Base-by-base conservation (phyloP, 1,140 invertebrate genomes). In the Drosophila pruinosa region DNA sequence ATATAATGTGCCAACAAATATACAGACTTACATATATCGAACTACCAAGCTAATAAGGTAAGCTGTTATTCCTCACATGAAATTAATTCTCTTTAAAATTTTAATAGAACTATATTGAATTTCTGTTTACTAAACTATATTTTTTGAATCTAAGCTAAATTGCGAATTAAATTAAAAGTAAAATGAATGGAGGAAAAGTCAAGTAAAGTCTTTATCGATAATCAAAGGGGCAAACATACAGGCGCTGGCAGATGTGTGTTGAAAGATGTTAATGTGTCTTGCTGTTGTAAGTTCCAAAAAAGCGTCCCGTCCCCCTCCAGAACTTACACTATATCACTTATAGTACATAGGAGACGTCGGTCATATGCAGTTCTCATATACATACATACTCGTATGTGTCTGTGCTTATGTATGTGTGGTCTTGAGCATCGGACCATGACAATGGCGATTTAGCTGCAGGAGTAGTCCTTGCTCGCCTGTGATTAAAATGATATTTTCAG, bases 401-500 rank as follows among this genome's bases (percentile, higher is more conserved):
- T 47, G 2, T 36, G 14, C 12, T 4, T 39, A 21, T 26, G 12
- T 39, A 34, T 26, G 10, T 31, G 5, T 43, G 17, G 39, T 58
- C 17, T 34, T 47, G n/a, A 17, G 53, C 69, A 73, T 19, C 28
- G 36, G 64, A 41, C 19, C 65, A 61, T 45, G 38, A 39, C 38
- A 34, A 47, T 57, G 52, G 43, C 34, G 47, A 50, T 50, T 50
- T 10, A 21, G 14, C 6, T n/a, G 14, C 24, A 22, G 22, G 61
- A 45, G 38, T 7, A 21, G 15, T 24, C 31, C 26, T 28, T n/a
- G 22, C 34, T 67, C n/a, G 63, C 43, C 59, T 85, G 82, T 81
- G 82, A 86, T 86, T 86, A 86, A 85, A 85, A 88, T 88, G 77
- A 85, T 85, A 85, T 85, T 85, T 88, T 81, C 70, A 81, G 81